Conservation (phyloP, 1,140 invertebrate species). For the Atta colombica region DNA sequence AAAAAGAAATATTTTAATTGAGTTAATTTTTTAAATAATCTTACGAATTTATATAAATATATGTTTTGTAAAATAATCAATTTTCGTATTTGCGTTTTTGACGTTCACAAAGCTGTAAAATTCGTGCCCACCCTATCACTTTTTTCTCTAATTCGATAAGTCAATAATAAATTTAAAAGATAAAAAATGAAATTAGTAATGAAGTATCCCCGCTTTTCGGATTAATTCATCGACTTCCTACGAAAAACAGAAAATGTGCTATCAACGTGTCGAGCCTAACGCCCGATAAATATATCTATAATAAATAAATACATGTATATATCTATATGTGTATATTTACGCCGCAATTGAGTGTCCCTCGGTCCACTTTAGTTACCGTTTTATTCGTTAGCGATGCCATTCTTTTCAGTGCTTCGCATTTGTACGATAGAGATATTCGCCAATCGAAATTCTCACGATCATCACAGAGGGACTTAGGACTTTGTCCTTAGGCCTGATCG, state of each 20-base stretch:
- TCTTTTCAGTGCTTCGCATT: slow-evolving; percentile 27
- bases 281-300: slow-evolving; percentile 71
- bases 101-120: background rate
- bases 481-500: slow-evolving; percentile 71
- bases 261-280: slow-evolving; percentile 67
- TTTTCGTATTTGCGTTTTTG: background rate
- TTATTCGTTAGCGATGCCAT: slow-evolving; percentile 57
- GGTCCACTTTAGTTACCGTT: slow-evolving; percentile 73
- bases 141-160: slow-evolving; percentile 52
- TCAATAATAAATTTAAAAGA: slow-evolving; percentile 35
- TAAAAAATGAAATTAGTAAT: background rate
- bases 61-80: slow-evolving; percentile 13
- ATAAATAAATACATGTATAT: slow-evolving; percentile 79
- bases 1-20: slow-evolving; percentile 29
- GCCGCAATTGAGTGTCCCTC: slow-evolving; percentile 56
- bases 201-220: background rate
- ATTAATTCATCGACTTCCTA: background rate
- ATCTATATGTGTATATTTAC: slow-evolving; percentile 70
- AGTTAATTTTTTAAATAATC: slow-evolving; percentile 29
- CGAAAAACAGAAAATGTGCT: slow-evolving; percentile 20
- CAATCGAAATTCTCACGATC: slow-evolving; percentile 40
- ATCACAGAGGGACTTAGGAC: slow-evolving; percentile 59
- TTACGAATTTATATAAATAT: background rate
- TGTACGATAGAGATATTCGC: slow-evolving; percentile 41
- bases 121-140: slow-evolving; percentile 22